Conservation (phyloP, 2,797 vertebrate species). For the Vipera latastei region DNA sequence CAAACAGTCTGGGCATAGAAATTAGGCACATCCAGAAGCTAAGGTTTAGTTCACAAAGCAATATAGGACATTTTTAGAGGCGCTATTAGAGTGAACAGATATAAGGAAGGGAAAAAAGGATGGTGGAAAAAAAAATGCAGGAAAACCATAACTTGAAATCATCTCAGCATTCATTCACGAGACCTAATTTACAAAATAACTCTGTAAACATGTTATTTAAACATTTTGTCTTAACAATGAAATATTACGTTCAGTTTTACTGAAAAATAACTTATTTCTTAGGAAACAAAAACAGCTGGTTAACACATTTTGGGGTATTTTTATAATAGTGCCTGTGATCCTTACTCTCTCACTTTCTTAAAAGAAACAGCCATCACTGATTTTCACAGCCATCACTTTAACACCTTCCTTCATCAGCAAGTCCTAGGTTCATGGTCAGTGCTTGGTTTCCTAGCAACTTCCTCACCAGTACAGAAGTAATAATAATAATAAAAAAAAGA, state of each 20-base stretch:
- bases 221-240: neutral
- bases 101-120: neutral
- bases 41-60: neutral
- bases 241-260: neutral
- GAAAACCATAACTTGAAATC: neutral
- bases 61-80: neutral
- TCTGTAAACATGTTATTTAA: neutral
- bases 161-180: neutral
- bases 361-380: neutral
- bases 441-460: slow-evolving; percentile 7
- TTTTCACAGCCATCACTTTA: neutral
- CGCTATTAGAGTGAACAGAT: neutral
- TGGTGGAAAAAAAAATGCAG: neutral
- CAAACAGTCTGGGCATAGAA: neutral
- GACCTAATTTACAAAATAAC: neutral
- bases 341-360: neutral
- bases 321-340: neutral
- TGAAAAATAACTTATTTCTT: neutral
- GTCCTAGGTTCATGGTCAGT: slow-evolving; percentile 18
- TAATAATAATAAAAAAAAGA: slow-evolving; percentile 1
- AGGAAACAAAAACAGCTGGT: neutral
- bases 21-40: neutral
- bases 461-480: slow-evolving; percentile 12
- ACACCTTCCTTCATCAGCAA: slow-evolving; percentile 22
- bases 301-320: neutral